Evolutionary conservation across 2,113 vertebrate genomes (phyloP).

Genomic region (Cynopterus brachyotis): DNA sequence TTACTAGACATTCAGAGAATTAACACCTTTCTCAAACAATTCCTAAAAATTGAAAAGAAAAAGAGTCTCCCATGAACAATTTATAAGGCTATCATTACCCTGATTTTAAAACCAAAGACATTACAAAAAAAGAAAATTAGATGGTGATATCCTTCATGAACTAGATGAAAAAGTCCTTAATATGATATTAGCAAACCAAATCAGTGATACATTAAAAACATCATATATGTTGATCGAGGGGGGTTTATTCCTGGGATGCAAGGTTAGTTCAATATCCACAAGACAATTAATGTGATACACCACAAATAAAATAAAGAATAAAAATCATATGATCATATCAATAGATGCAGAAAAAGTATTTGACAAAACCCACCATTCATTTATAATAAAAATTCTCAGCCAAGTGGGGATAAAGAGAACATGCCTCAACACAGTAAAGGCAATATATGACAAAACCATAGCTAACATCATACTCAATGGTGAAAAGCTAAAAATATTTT

Average conservation of each 20-base stretch:
- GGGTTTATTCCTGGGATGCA: neutral
- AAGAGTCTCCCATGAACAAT: neutral
- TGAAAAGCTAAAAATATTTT: neutral
- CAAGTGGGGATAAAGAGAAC: neutral
- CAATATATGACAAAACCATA: neutral
- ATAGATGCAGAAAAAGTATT: neutral
- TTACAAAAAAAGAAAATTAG: neutral
- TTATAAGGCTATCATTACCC: neutral
- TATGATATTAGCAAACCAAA: neutral
- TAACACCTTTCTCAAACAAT: neutral
- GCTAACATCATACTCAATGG: neutral
- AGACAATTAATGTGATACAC: no score
- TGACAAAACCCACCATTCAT: neutral
- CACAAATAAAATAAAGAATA: neutral
- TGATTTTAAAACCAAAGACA: neutral
- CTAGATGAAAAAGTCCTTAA: neutral
- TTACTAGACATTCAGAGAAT: neutral
- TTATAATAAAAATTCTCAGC: neutral
- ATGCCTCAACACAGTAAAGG: neutral
- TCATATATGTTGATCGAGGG: neutral
- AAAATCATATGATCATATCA: neutral
- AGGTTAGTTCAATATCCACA: neutral
- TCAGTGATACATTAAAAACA: neutral
- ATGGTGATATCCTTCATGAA: neutral
- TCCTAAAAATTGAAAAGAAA: neutral